Base-by-base conservation (phyloP, 2,797 vertebrate genomes). In the Propithecus deckenii region DNA sequence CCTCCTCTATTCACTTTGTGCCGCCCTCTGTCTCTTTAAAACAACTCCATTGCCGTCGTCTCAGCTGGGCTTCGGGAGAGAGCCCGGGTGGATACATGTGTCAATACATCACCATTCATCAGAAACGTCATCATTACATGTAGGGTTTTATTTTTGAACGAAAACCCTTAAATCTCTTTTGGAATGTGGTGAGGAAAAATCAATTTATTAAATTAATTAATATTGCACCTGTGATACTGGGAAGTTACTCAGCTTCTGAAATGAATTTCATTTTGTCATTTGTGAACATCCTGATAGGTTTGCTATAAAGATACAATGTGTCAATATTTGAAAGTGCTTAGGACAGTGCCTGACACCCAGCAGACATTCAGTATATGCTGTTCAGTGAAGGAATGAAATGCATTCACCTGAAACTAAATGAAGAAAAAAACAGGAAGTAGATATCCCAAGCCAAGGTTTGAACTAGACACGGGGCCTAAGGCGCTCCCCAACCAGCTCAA, bases 401-500 rank as follows among this genome's bases (percentile, higher is more conserved):
- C 71, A 76, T 30, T 76, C 32, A 14, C 4, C 2, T 2, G 4
- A 61, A 76, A 76, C 57, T 48, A 63, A 50, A 76, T n/a, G 61
- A 57, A 48, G 46, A 61, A 88, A 75, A 59, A 20, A 25, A 38
- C 32, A 2, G 84, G 46, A 50, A 71, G 35, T 41, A 30, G 32
- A 11, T 38, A 9, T 14, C 22, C 7, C 38, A 13, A 76, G n/a
- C 57, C 23, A 2, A 17, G n/a, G 43, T 10, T 50, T 18, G 22
- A 28, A 1, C 15, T 5, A 35, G 32, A 30, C 23, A 0, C 5
- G 7, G n/a, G 8, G 11, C 15, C 30, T 2, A 1, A 38, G 23
- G 71, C 43, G 6, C 32, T 14, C 23, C 7, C 63, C 63, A 18
- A 7, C 32, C 63, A 65, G 7, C 22, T 76, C 43, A 18, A 22